Evolutionary conservation across 2,888 invertebrate genomes (phyloP).

Genomic region (Alitta virens): DNA sequence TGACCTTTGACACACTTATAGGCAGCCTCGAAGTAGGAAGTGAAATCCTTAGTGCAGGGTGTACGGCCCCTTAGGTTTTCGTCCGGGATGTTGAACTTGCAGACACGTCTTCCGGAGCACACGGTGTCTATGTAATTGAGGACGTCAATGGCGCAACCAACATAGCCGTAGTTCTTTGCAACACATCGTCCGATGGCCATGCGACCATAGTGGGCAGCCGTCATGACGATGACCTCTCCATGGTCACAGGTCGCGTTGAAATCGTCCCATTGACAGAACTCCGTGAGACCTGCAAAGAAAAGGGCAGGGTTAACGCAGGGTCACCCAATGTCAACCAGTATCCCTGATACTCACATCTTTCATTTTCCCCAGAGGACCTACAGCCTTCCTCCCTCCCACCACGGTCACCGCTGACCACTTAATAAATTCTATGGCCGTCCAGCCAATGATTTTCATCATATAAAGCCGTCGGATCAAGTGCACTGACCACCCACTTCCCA

Average conservation of each 20-base stretch:
- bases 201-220: constrained; percentile 10
- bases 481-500: no score
- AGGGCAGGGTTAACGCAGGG: background rate
- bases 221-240: constrained; percentile 13
- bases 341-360: no score
- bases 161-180: constrained; percentile 24
- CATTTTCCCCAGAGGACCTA: no score
- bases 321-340: no score
- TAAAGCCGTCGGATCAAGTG: no score
- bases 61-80: constrained; percentile 18
- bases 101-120: constrained; percentile 25
- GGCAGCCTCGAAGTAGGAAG: constrained; percentile 22
- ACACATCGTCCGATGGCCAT: constrained; percentile 24
- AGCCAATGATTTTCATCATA: no score
- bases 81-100: constrained; percentile 26
- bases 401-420: no score
- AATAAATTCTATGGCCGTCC: no score
- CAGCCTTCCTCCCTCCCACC: no score
- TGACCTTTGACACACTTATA: constrained; percentile 27
- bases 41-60: constrained; percentile 29
- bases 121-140: constrained; percentile 17
- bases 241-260: constrained; percentile 14
- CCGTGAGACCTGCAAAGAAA: constrained; percentile 5
- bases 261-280: constrained; percentile 16
- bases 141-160: constrained; percentile 25